phyloP scores from a whole-genome alignment of 2,113 vertebrate genomes.

The Indicator maculatus region DNA sequence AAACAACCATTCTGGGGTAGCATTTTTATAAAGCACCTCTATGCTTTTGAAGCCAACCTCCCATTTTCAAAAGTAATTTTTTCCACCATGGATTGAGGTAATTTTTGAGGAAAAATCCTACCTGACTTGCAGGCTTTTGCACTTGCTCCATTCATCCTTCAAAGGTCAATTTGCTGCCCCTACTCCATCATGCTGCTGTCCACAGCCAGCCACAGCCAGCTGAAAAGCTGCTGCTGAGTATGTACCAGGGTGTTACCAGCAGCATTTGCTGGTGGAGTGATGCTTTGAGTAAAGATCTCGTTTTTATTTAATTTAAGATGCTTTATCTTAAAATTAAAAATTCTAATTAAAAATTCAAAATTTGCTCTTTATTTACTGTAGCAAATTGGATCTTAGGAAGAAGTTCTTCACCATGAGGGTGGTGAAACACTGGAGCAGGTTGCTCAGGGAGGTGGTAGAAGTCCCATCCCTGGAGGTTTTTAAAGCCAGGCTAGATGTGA shows the following conservation, averaged over 20 bases:
- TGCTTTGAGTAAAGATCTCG: not conserved
- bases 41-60: not conserved
- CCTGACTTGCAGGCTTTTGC: not conserved
- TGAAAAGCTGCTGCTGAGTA: not conserved
- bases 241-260: not conserved
- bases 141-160: not conserved
- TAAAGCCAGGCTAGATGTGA: too few species aligned
- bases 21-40: not conserved
- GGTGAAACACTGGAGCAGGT: too few species aligned
- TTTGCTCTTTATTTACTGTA: too few species aligned
- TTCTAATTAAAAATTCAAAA: too few species aligned
- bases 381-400: not conserved
- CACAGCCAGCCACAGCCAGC: accelerated
- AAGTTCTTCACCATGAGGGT: too few species aligned
- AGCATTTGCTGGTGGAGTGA: not conserved
- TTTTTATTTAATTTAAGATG: too few species aligned
- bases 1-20: not conserved
- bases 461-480: too few species aligned
- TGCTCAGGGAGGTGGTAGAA: too few species aligned
- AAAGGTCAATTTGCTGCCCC: not conserved
- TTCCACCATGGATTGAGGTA: not conserved
- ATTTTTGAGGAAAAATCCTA: not conserved
- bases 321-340: too few species aligned
- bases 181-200: not conserved
- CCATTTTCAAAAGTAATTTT: not conserved